Evolutionary conservation across 2,113 vertebrate genomes (phyloP).

Genomic region (Hyperoodon ampullatus): DNA sequence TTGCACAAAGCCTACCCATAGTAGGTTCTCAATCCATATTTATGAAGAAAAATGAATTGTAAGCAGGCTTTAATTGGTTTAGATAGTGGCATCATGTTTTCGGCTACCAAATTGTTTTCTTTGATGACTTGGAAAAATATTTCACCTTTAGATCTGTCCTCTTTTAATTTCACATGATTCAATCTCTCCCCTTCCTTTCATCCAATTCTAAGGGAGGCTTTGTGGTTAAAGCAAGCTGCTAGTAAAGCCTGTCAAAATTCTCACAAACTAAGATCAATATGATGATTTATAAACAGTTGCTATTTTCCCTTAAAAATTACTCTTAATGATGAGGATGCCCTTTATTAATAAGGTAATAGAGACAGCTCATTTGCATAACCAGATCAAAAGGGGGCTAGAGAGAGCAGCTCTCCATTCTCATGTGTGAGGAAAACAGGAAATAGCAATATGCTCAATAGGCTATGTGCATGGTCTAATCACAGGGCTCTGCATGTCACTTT

Average conservation of each 20-base stretch:
- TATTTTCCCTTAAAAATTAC: constrained; percentile 36
- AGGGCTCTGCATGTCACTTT: constrained; percentile 43
- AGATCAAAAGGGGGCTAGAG: background rate
- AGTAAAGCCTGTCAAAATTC: background rate
- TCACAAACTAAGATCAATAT: constrained; percentile 21
- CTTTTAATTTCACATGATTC: background rate
- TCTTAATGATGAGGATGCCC: constrained; percentile 21
- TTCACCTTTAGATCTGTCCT: background rate
- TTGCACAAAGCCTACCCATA: background rate
- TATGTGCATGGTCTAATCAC: constrained; percentile 46
- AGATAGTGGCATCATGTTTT: background rate
- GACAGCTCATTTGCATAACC: constrained; percentile 56
- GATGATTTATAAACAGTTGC: background rate
- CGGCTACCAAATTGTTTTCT: background rate
- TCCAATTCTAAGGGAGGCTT: background rate
- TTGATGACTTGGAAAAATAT: background rate
- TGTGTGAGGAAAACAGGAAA: constrained; percentile 12
- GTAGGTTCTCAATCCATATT: background rate
- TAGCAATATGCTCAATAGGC: constrained; percentile 19
- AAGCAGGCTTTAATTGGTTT: background rate
- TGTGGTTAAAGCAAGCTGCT: background rate
- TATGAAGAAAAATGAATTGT: background rate
- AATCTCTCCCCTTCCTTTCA: background rate
- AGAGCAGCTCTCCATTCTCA: constrained; percentile 42
- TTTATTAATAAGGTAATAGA: constrained; percentile 57